Conservation (phyloP, 1,140 invertebrate genomes). For the Dendrolimus punctatus region DNA sequence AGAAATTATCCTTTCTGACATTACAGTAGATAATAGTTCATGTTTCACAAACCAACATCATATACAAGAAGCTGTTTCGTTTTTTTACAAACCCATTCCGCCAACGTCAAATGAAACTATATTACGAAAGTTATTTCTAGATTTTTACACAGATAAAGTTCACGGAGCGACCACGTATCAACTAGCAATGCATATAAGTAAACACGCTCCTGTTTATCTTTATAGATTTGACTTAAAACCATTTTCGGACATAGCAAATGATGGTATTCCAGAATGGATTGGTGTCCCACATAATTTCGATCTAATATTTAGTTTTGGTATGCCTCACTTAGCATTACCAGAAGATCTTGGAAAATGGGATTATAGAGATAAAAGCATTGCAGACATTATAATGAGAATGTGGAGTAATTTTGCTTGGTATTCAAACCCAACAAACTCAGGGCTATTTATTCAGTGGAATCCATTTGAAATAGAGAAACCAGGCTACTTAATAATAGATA, state of each 20-base stretch:
- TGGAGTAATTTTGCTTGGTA: constrained; percentile 82
- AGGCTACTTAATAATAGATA: constrained; percentile 80
- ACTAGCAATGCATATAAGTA: constrained; percentile 76
- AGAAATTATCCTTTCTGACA: constrained; percentile 74
- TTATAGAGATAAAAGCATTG: constrained; percentile 80
- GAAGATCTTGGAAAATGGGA: constrained; percentile 78
- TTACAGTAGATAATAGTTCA: constrained; percentile 75
- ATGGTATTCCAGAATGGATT: constrained; percentile 80
- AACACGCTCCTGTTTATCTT: constrained; percentile 74
- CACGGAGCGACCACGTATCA: constrained; percentile 79
- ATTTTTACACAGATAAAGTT: constrained; percentile 82
- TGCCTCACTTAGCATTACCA: constrained; percentile 76
- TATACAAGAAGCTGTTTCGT: constrained; percentile 80
- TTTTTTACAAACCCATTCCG: constrained; percentile 81
- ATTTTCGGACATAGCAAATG: constrained; percentile 74
- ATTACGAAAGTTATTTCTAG: constrained; percentile 75
- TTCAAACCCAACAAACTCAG: constrained; percentile 79
- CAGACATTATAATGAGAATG: constrained; percentile 83
- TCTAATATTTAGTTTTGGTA: constrained; percentile 83
- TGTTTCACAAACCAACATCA: constrained; percentile 80
- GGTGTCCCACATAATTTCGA: constrained; percentile 86
- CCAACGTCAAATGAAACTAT: constrained; percentile 73
- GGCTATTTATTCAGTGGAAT: constrained; percentile 81
- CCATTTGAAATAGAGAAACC: constrained; percentile 75
- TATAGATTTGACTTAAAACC: constrained; percentile 85